These are phyloP conservation scores for Plectrocnemia conspersa DNA, from an alignment of 1,140 invertebrate genomes.

Conservation along the genomic window DNA sequence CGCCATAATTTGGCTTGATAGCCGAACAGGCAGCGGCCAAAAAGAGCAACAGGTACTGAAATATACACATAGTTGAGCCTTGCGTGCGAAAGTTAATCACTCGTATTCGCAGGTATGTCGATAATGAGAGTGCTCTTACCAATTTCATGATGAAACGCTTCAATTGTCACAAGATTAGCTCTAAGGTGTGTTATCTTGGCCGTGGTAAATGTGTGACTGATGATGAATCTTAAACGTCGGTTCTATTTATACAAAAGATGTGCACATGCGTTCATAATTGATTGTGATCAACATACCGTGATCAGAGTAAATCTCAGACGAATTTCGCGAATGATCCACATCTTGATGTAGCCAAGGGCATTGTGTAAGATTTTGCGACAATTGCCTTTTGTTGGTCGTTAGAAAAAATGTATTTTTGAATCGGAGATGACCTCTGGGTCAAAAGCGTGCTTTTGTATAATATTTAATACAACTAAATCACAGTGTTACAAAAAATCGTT, in stretches of 20 bases:
- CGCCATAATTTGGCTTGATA: background rate
- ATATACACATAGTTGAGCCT: background rate
- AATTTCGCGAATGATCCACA: no score
- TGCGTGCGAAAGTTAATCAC: background rate
- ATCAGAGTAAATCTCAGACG: no score
- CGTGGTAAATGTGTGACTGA: slow-evolving; percentile 19
- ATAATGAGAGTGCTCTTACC: slow-evolving; percentile 7
- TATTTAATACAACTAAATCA: no score
- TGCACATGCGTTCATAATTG: background rate
- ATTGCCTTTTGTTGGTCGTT: no score
- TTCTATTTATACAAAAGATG: slow-evolving; percentile 16
- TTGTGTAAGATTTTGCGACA: no score
- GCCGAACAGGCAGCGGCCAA: background rate
- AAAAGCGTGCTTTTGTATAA: no score
- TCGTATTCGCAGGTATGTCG: slow-evolving; percentile 1
- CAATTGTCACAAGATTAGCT: slow-evolving; percentile 4
- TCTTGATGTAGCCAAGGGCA: no score
- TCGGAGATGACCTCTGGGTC: no score
- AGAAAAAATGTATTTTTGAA: no score
- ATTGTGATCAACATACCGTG: background rate
- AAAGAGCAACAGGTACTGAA: slow-evolving; percentile 7
- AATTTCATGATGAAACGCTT: slow-evolving; percentile 15
- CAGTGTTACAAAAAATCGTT: no score
- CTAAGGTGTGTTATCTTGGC: slow-evolving; percentile 13
- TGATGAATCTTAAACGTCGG: background rate